A percentile compares a stretch with the other conserved stretches of the same genome.
Evolutionary conservation across 2,888 invertebrate genomes (phyloP).

Genomic region (Temnothorax unifasciatus): DNA sequence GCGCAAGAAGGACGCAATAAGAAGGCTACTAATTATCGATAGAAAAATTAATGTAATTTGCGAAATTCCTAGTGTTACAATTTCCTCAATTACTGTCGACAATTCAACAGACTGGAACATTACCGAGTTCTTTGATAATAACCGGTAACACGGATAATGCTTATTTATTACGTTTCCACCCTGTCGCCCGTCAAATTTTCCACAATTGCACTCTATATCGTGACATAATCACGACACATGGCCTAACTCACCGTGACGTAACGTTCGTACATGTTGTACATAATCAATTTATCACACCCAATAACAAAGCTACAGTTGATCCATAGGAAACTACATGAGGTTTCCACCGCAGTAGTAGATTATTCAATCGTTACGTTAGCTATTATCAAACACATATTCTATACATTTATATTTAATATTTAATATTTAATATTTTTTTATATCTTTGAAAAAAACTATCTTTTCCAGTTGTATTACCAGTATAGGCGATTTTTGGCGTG

Average conservation of each 20-base stretch:
- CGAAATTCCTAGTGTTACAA: not conserved
- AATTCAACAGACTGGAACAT: not conserved
- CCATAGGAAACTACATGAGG: not conserved
- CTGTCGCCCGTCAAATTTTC: conserved; percentile 7
- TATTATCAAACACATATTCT: not conserved
- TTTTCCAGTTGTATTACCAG: not conserved
- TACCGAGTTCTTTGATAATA: not conserved
- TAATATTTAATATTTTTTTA: not conserved
- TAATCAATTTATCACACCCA: not conserved
- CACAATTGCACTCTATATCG: not conserved
- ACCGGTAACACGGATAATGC: not conserved
- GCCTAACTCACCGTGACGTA: not conserved
- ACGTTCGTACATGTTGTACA: not conserved
- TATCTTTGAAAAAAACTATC: not conserved
- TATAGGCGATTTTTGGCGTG: too few relatives aligned
- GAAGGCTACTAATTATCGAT: not conserved
- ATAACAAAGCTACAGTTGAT: not conserved
- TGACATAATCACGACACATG: not conserved
- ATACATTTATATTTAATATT: not conserved
- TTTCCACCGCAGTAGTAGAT: not conserved
- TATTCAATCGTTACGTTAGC: not conserved
- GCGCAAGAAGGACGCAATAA: not conserved
- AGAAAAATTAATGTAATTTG: not conserved
- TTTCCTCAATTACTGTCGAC: not conserved
- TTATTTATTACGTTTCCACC: not conserved